Conservation (phyloP, 2,797 vertebrate genomes). For the Taenioides sp. region DNA sequence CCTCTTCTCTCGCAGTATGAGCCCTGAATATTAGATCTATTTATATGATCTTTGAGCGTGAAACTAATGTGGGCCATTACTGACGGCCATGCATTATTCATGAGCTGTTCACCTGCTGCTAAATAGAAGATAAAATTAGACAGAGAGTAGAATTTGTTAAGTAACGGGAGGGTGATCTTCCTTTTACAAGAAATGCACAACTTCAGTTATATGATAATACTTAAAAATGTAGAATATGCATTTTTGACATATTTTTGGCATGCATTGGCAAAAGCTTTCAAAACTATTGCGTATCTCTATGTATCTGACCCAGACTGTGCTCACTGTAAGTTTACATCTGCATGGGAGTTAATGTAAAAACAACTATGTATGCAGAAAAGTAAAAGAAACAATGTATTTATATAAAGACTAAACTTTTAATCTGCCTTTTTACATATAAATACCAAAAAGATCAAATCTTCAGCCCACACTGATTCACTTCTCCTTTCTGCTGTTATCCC, state of each 20-base stretch:
- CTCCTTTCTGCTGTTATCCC: no score
- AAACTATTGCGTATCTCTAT: no score
- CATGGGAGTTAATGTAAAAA: no score
- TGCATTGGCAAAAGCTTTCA: not conserved
- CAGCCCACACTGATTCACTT: no score
- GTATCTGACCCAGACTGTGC: no score
- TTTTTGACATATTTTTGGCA: not conserved
- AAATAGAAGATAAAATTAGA: slow-evolving; percentile 71
- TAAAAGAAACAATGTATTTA: no score
- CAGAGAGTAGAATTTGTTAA: slow-evolving; percentile 35
- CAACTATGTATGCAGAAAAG: no score
- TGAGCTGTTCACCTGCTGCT: slow-evolving; percentile 72
- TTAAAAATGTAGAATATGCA: not conserved
- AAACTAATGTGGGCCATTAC: slow-evolving; percentile 75
- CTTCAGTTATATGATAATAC: no score
- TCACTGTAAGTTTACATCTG: no score
- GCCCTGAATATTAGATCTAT: slow-evolving; percentile 63
- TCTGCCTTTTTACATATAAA: no score
- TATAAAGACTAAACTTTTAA: no score
- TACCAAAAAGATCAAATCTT: no score
- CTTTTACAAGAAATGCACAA: not conserved
- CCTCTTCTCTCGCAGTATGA: slow-evolving; percentile 30
- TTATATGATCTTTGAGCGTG: slow-evolving; percentile 68
- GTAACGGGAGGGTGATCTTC: slow-evolving; percentile 38
- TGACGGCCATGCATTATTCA: slow-evolving; percentile 75